Percentiles rank a stretch among this genome's conserved stretches.
Conservation (phyloP, 2,113 vertebrate species). For the Colius striatus region DNA sequence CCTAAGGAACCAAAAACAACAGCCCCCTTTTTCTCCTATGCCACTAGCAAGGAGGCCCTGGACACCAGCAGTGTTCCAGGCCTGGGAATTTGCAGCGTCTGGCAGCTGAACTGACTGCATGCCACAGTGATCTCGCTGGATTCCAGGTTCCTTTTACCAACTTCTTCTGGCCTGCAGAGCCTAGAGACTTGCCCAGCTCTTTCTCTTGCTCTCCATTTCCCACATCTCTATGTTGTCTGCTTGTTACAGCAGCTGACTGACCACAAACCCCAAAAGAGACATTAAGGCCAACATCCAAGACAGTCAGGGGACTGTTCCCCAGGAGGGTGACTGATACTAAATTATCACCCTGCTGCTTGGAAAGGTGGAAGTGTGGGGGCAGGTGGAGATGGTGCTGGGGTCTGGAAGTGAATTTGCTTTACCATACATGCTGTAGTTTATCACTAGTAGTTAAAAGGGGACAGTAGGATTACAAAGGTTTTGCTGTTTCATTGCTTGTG, state of each 20-base stretch:
- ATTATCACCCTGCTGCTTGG: background rate
- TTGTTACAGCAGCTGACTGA: background rate
- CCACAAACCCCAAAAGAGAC: background rate
- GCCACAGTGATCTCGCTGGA: background rate
- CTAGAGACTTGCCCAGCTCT: background rate
- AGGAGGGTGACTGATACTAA: background rate
- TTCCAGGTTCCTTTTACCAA: background rate
- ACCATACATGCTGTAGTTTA: background rate
- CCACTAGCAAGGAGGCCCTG: background rate
- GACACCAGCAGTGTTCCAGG: background rate
- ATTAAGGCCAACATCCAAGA: background rate
- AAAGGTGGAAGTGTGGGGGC: background rate
- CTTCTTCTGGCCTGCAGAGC: background rate
- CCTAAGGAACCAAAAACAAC: background rate
- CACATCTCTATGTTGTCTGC: background rate
- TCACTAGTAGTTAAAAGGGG: background rate
- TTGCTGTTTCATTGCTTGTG: background rate
- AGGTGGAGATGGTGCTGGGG: background rate
- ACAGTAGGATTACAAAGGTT: background rate
- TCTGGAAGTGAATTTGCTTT: background rate
- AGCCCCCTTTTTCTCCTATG: background rate
- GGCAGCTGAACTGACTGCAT: background rate
- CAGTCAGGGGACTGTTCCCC: accelerated
- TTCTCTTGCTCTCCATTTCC: background rate
- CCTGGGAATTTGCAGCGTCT: background rate